These are phyloP conservation scores for Ylistrum balloti DNA, from an alignment of 1,140 invertebrate species.

Conservation along the genomic window DNA sequence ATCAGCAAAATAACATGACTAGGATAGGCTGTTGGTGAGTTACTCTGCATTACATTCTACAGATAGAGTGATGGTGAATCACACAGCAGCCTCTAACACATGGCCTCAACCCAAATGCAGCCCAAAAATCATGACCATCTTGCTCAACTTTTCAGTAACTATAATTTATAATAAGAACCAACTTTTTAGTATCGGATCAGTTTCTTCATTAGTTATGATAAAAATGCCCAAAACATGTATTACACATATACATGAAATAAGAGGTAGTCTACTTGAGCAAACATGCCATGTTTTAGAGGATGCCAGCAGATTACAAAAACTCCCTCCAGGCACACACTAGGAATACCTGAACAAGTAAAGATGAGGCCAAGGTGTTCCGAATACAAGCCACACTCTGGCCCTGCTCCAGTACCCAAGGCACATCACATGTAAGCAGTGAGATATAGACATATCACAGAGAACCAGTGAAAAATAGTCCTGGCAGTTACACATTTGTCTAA, in stretches of 20 bases:
- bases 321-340: neutral
- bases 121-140: neutral
- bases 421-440: neutral
- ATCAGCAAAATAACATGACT: constrained; percentile 31
- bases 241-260: no score
- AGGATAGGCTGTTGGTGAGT: neutral
- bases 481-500: constrained; percentile 38
- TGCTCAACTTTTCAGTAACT: neutral
- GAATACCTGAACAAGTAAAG: neutral
- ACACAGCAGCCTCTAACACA: neutral
- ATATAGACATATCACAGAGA: neutral
- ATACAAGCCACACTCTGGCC: neutral
- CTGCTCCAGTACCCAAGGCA: constrained; percentile 22
- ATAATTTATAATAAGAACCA: neutral
- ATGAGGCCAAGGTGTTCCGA: neutral
- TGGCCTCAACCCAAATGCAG: neutral
- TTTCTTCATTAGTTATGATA: no score
- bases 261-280: neutral
- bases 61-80: constrained; percentile 38
- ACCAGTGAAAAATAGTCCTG: neutral
- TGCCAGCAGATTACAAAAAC: constrained; percentile 1
- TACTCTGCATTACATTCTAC: neutral
- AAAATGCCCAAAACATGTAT: no score
- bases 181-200: neutral
- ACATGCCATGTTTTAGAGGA: constrained; percentile 11